Percentiles rank a stretch among this genome's conserved stretches.
Conservation (phyloP, 2,113 vertebrate species). For the Scolopax mira region DNA sequence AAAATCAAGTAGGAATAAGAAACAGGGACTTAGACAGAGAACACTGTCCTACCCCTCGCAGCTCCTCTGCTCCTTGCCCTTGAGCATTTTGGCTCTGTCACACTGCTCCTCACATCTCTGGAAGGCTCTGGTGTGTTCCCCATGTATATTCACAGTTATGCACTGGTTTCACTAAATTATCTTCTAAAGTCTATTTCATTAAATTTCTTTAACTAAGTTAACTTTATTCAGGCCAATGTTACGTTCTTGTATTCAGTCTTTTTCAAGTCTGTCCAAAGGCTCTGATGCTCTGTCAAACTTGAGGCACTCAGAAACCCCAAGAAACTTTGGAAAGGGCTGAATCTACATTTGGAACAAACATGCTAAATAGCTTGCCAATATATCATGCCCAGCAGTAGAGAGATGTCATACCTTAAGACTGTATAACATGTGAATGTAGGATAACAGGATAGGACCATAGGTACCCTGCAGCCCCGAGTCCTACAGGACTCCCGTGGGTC, state of each 20-base stretch:
- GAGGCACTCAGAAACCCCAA: conserved; percentile 3
- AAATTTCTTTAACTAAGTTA: conserved; percentile 21
- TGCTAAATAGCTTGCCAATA: not conserved
- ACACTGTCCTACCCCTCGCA: not conserved
- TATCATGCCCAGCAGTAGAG: not conserved
- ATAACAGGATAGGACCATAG: not conserved
- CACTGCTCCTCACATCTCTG: not conserved
- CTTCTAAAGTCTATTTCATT: not conserved
- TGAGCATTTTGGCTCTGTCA: not conserved
- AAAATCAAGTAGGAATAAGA: not conserved
- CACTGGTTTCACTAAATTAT: not conserved
- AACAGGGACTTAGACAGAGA: not conserved
- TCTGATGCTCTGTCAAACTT: not conserved
- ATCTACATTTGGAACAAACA: not conserved
- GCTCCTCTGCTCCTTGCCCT: not conserved
- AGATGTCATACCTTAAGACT: not conserved
- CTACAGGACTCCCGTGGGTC: not conserved
- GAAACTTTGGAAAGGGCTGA: conserved; percentile 4
- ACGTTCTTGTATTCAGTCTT: not conserved
- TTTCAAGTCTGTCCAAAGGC: conserved; percentile 4
- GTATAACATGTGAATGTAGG: not conserved
- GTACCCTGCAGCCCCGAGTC: not conserved
- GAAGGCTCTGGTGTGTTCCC: not conserved
- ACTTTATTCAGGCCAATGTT: not conserved
- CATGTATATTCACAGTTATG: not conserved